Conservation (phyloP, 2,888 invertebrate genomes). For the Spodoptera picta region DNA sequence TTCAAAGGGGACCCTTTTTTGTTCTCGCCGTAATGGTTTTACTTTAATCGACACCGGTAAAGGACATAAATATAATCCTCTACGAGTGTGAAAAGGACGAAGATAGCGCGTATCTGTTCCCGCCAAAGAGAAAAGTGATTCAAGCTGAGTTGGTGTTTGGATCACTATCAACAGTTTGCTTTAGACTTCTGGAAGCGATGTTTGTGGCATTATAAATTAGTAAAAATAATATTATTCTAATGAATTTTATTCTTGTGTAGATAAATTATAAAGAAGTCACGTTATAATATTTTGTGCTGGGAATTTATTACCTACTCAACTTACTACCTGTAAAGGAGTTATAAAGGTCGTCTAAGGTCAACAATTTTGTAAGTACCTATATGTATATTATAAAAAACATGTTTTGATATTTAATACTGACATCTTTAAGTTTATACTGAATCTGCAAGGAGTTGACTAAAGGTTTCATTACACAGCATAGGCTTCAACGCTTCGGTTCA, state of each 20-base stretch:
- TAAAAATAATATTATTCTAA: conserved; percentile 22
- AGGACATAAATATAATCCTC: conserved; percentile 56
- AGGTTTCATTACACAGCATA: conserved; percentile 6
- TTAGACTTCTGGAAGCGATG: conserved; percentile 70
- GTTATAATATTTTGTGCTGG: not conserved
- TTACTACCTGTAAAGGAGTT: too few species aligned
- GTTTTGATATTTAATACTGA: conserved; percentile 27
- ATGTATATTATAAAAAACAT: not conserved
- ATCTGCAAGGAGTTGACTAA: not conserved
- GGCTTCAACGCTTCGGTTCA: conserved; percentile 21
- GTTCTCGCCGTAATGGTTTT: conserved; percentile 87
- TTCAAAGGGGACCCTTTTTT: conserved; percentile 88
- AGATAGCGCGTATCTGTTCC: conserved; percentile 77
- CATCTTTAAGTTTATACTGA: conserved; percentile 44
- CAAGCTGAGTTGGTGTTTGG: conserved; percentile 78
- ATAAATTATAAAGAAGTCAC: not conserved
- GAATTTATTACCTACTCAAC: not conserved
- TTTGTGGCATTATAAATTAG: conserved; percentile 49
- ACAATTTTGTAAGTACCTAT: not conserved
- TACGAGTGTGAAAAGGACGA: conserved; percentile 64
- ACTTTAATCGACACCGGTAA: conserved; percentile 81
- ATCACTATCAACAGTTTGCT: conserved; percentile 84
- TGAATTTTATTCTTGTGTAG: conserved; percentile 7
- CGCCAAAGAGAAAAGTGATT: conserved; percentile 83
- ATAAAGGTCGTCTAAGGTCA: too few species aligned